These are phyloP conservation scores for Ariopsis seemanni DNA, from an alignment of 2,113 vertebrate genomes.

Conservation along the genomic window DNA sequence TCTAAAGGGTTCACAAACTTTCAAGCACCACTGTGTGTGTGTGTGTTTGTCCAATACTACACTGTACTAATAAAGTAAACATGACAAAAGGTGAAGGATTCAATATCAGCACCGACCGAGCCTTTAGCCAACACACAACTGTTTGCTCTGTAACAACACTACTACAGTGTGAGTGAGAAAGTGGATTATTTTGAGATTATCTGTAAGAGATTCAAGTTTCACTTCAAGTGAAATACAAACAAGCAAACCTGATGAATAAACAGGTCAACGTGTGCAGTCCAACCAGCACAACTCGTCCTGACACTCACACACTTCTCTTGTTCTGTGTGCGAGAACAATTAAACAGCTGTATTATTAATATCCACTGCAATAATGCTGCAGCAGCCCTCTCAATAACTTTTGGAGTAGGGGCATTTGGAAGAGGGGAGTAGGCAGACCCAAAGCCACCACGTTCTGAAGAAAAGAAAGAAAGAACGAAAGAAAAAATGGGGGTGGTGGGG, in stretches of 20 bases:
- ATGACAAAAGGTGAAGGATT: neutral
- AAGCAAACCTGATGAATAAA: neutral
- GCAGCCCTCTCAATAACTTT: too few relatives aligned
- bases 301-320: too few relatives aligned
- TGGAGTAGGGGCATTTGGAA: too few relatives aligned
- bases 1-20: too few relatives aligned
- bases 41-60: neutral
- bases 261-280: neutral
- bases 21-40: too few relatives aligned
- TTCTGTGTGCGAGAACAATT: neutral
- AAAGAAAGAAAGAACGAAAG: too few relatives aligned
- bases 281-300: slow-evolving; percentile 28
- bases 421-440: too few relatives aligned
- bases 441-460: too few relatives aligned
- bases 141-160: neutral
- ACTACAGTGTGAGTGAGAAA: neutral
- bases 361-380: neutral
- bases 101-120: neutral
- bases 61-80: neutral
- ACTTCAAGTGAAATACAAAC: neutral
- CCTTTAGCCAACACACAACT: slow-evolving; percentile 3
- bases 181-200: neutral
- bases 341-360: neutral
- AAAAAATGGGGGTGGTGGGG: too few relatives aligned
- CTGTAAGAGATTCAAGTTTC: neutral